A percentile compares a stretch with the other conserved stretches of the same genome.
phyloP scores from a whole-genome alignment of 1,140 invertebrate species.

The Scaptodrosophila lebanonensis region DNA sequence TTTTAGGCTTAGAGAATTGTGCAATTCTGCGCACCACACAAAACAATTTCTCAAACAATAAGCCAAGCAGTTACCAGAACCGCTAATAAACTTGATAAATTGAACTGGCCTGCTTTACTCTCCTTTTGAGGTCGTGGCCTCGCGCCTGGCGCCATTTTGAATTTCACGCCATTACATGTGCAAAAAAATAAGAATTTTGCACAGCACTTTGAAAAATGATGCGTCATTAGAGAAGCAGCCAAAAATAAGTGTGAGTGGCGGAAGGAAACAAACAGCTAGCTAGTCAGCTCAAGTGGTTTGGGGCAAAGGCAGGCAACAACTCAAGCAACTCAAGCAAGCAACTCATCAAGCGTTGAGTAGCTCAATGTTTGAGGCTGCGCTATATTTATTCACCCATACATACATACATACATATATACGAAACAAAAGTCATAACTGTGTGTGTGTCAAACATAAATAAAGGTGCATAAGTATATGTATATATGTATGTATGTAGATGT shows the following conservation, averaged over 20 bases:
- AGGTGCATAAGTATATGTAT: conserved; percentile 42
- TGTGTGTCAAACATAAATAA: conserved; percentile 60
- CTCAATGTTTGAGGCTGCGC: background rate
- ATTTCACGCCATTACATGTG: conserved; percentile 69
- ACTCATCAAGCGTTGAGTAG: too few relatives aligned
- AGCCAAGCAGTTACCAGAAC: too few relatives aligned
- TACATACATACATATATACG: too few relatives aligned
- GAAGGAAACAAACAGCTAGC: too few relatives aligned
- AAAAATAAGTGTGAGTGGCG: too few relatives aligned
- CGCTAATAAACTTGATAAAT: conserved; percentile 74
- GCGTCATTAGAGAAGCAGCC: conserved; percentile 45
- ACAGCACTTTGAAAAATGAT: conserved; percentile 66
- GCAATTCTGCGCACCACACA: conserved; percentile 5
- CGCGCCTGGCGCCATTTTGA: conserved; percentile 57
- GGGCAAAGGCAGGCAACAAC: too few relatives aligned
- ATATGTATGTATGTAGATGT: background rate
- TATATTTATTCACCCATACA: conserved; percentile 56
- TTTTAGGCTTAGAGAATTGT: background rate
- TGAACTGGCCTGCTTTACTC: conserved; percentile 36
- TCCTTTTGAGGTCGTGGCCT: background rate
- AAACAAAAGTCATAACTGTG: conserved; percentile 56
- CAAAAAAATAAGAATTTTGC: conserved; percentile 9
- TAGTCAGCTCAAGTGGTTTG: too few relatives aligned
- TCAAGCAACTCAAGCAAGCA: conserved; percentile 19
- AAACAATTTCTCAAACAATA: background rate